Conservation (phyloP, 1,140 invertebrate genomes). For the Drosophila gunungcola region DNA sequence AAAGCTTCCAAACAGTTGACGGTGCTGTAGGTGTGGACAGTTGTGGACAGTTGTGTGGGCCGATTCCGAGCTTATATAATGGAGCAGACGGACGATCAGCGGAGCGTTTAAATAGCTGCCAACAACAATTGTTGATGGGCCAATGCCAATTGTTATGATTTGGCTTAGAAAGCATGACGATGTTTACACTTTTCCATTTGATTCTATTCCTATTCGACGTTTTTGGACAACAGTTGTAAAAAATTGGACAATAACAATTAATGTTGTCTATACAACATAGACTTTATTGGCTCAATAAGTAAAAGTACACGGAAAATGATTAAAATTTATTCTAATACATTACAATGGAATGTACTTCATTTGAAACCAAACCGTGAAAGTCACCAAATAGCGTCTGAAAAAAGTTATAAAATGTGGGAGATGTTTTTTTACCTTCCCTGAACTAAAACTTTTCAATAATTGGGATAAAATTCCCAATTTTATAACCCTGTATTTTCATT, state of each 20-base stretch:
- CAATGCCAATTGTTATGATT: slow-evolving; percentile 41
- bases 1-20: slow-evolving; percentile 21
- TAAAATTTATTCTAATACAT: not conserved
- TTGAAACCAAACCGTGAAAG: no score
- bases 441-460: no score
- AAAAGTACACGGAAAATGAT: not conserved
- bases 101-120: slow-evolving; percentile 67
- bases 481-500: no score
- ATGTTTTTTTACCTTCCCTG: no score
- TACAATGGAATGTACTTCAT: not conserved
- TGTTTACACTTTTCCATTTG: slow-evolving; percentile 17
- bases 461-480: no score
- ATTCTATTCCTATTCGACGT: slow-evolving; percentile 2
- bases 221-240: not conserved
- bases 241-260: not conserved
- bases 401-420: no score
- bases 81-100: slow-evolving; percentile 28
- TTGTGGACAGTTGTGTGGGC: slow-evolving; percentile 44
- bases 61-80: slow-evolving; percentile 58
- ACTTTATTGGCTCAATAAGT: not conserved
- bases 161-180: slow-evolving; percentile 56
- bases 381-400: no score
- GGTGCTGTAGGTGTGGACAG: slow-evolving; percentile 43
- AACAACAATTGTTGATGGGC: slow-evolving; percentile 48
- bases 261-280: not conserved